phyloP scores from a whole-genome alignment of 2,113 vertebrate species.

The Psophia crepitans region DNA sequence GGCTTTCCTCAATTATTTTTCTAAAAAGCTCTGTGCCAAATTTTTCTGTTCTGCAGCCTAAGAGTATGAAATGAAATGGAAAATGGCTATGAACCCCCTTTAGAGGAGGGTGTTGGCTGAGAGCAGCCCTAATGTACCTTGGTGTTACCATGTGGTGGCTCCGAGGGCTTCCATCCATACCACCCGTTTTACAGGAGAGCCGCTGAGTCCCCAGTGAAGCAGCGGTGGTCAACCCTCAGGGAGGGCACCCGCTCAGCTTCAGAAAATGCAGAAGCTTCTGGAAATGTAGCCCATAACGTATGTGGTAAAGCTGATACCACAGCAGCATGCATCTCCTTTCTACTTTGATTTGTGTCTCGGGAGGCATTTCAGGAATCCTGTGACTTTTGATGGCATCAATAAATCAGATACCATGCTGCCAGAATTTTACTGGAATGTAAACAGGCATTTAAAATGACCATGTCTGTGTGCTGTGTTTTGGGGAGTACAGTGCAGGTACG shows the following conservation, averaged over 20 bases:
- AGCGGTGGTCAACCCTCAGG: no score
- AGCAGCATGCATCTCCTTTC: not conserved
- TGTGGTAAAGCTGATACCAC: not conserved
- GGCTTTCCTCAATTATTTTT: not conserved
- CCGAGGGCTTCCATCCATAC: not conserved
- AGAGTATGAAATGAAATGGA: not conserved
- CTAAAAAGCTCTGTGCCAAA: not conserved
- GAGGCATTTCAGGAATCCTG: conserved; percentile 58
- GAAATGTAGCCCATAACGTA: not conserved
- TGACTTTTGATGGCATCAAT: conserved; percentile 64
- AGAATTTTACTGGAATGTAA: conserved; percentile 63
- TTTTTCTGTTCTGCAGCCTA: not conserved
- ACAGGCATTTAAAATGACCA: conserved; percentile 16
- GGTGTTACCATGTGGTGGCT: not conserved
- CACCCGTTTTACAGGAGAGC: not conserved
- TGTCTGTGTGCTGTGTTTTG: not conserved
- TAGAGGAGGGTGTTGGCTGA: not conserved
- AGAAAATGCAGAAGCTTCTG: not conserved
- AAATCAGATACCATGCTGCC: conserved; percentile 42
- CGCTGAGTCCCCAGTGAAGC: not conserved
- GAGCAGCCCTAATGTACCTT: not conserved
- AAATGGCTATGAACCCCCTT: rapidly evolving
- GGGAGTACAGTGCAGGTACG: not conserved
- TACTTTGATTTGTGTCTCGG: not conserved
- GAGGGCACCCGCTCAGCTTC: not conserved